Evolutionary conservation across 2,888 invertebrate species (phyloP).

Genomic region (Creontiades dilutus): DNA sequence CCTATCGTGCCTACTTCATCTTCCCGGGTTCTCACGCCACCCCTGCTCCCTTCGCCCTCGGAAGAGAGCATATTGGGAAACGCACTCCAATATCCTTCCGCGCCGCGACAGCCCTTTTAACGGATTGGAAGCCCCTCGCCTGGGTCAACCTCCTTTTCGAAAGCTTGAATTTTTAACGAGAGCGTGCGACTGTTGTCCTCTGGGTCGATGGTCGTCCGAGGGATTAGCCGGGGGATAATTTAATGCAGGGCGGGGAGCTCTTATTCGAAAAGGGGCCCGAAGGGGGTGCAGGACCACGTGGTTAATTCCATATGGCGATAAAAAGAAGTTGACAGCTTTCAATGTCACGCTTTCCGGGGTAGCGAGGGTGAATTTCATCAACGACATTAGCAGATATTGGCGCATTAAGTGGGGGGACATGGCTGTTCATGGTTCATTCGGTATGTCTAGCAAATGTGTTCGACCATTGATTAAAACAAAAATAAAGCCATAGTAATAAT

Average conservation of each 20-base stretch:
- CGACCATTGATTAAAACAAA: too few species aligned
- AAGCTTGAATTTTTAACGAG: slow-evolving; percentile 3
- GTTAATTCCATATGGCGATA: slow-evolving; percentile 32
- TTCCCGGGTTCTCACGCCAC: not conserved
- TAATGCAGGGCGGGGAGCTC: not conserved
- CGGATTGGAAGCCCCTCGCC: not conserved
- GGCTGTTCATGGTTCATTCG: too few species aligned
- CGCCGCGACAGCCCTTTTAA: slow-evolving; percentile 4
- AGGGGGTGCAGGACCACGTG: not conserved
- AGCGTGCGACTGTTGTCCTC: slow-evolving; percentile 33
- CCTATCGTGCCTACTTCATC: not conserved
- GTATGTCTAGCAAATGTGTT: too few species aligned
- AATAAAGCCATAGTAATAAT: too few species aligned
- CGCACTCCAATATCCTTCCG: slow-evolving; percentile 24
- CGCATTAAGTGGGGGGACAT: not conserved
- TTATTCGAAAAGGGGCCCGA: not conserved
- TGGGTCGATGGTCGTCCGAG: not conserved
- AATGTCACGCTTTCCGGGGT: not conserved
- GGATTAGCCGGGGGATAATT: slow-evolving; percentile 27
- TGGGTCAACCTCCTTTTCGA: not conserved
- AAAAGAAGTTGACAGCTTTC: slow-evolving; percentile 13
- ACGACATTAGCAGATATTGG: slow-evolving; percentile 16
- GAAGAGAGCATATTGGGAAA: slow-evolving; percentile 4
- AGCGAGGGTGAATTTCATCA: slow-evolving; percentile 17
- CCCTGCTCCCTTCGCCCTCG: not conserved